Conservation (phyloP, 2,888 invertebrate species). For the Acrobasis suavella region DNA sequence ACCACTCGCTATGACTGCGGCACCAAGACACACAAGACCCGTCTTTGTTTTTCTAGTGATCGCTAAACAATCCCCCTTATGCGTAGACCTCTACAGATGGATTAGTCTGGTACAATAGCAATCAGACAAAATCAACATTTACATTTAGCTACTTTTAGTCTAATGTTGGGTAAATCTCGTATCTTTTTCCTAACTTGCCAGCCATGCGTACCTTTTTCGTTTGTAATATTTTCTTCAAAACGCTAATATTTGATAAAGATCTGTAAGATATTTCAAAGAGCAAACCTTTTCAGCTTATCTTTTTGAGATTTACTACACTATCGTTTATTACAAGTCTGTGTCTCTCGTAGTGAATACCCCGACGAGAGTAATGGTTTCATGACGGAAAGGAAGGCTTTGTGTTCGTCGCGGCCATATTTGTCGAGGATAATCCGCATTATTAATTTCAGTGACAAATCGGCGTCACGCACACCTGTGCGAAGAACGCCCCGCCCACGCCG, state of each 20-base stretch:
- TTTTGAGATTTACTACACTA: no score
- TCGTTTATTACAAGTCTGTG: not conserved
- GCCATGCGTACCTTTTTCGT: no score
- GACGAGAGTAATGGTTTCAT: conserved; percentile 37
- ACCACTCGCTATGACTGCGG: not conserved
- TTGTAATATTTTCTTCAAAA: no score
- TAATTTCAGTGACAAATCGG: conserved; percentile 28
- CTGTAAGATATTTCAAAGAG: no score
- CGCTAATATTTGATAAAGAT: no score
- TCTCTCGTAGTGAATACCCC: conserved; percentile 23
- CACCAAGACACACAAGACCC: not conserved
- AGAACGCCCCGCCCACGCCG: conserved; percentile 23
- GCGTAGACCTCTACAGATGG: not conserved
- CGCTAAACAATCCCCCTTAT: conserved; percentile 16
- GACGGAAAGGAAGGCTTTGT: conserved; percentile 31
- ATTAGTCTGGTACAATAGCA: not conserved
- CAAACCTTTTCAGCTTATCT: no score
- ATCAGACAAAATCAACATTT: no score
- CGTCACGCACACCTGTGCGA: conserved; percentile 23
- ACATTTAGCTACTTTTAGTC: no score
- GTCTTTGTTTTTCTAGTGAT: conserved; percentile 28
- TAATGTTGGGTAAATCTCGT: no score
- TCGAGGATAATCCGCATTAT: conserved; percentile 30
- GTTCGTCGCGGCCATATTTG: conserved; percentile 14
- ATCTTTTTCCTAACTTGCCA: no score